phyloP scores from a whole-genome alignment of 1,140 invertebrate species.

The Batillaria attramentaria region DNA sequence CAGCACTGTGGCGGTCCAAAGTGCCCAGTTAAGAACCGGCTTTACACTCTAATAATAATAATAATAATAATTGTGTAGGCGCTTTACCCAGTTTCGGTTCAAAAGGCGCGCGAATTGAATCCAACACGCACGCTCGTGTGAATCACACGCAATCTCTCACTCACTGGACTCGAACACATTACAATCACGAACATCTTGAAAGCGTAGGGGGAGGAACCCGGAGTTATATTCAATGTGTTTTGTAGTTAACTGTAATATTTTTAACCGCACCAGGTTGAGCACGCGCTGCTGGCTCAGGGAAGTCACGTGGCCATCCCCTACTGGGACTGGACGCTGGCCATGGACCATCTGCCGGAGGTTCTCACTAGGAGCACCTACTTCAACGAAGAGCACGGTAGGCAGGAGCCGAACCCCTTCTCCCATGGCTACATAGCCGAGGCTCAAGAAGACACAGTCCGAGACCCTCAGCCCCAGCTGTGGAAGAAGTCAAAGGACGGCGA shows the following conservation, averaged over 20 bases:
- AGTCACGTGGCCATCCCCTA: conserved; percentile 40
- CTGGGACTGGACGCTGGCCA: conserved; percentile 44
- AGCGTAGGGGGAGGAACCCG: conserved; percentile 6
- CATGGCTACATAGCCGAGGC: conserved; percentile 29
- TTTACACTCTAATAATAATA: too few relatives aligned
- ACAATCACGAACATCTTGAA: not conserved
- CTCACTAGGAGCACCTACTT: conserved; percentile 37
- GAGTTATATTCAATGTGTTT: not conserved
- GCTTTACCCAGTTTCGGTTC: too few relatives aligned
- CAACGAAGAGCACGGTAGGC: conserved; percentile 27
- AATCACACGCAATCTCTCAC: too few relatives aligned
- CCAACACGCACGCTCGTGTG: too few relatives aligned
- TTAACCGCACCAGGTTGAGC: conserved; percentile 30
- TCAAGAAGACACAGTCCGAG: conserved; percentile 35
- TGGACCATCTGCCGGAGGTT: conserved; percentile 27
- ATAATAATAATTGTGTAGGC: too few relatives aligned
- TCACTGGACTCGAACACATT: too few relatives aligned
- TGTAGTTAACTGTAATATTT: conserved; percentile 2
- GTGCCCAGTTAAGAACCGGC: too few relatives aligned
- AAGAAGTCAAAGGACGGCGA: too few relatives aligned
- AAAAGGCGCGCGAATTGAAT: too few relatives aligned
- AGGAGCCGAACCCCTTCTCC: conserved; percentile 45
- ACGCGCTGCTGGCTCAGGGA: conserved; percentile 28
- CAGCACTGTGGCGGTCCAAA: too few relatives aligned
- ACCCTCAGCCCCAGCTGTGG: conserved; percentile 39